Conservation (phyloP, 2,797 vertebrate genomes). For the Mycteria americana region DNA sequence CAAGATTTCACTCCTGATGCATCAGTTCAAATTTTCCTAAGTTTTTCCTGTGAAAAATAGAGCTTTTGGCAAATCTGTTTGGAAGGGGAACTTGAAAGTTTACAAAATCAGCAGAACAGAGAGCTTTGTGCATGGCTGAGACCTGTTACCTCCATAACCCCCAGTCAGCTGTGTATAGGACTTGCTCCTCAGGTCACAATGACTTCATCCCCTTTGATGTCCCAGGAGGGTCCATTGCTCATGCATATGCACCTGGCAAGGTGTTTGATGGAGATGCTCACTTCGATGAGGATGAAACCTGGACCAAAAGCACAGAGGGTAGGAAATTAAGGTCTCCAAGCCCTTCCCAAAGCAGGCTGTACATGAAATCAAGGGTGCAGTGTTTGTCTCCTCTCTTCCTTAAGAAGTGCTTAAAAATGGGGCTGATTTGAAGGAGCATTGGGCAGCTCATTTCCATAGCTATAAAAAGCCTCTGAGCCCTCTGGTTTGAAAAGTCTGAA, state of each 20-base stretch:
- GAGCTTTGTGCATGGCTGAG: background rate
- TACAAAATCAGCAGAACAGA: background rate
- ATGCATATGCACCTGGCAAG: slow-evolving; percentile 76
- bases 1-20: background rate
- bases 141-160: background rate
- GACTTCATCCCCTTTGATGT: slow-evolving; percentile 82
- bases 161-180: background rate
- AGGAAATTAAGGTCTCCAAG: background rate
- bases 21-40: background rate
- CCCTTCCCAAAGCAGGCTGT: background rate
- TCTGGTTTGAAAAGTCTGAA: background rate
- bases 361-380: background rate
- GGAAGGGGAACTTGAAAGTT: background rate
- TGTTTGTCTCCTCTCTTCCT: background rate
- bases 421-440: background rate
- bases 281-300: slow-evolving; percentile 80
- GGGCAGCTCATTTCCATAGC: background rate
- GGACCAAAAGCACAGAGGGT: slow-evolving; percentile 66
- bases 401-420: background rate
- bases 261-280: slow-evolving; percentile 80
- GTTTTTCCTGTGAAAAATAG: background rate
- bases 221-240: slow-evolving; percentile 78
- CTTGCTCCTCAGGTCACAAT: slow-evolving; percentile 69
- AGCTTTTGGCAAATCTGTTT: background rate
- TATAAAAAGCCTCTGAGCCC: background rate